Percentiles rank a stretch among this genome's conserved stretches.
These are phyloP conservation scores for Papilio machaon DNA, from an alignment of 1,140 invertebrate species.

Conservation along the genomic window DNA sequence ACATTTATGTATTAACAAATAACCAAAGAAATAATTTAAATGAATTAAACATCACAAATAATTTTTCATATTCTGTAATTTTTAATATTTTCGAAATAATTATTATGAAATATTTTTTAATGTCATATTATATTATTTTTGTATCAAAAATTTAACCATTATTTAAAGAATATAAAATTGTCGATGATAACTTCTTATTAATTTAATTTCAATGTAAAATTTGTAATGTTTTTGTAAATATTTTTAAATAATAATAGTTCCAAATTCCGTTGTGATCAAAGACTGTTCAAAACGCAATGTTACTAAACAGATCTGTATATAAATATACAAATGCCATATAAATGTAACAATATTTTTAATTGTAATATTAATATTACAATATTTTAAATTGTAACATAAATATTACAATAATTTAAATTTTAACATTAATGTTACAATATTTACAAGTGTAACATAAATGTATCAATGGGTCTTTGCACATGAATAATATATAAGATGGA, in stretches of 20 bases:
- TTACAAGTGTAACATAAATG: neutral
- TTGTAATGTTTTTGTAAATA: neutral
- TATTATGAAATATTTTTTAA: neutral
- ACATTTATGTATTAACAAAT: neutral
- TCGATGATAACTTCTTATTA: neutral
- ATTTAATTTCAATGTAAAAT: neutral
- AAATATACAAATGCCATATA: slow-evolving; percentile 12
- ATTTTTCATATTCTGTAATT: neutral
- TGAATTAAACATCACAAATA: neutral
- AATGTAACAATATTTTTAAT: neutral
- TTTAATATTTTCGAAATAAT: neutral
- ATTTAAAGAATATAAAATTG: neutral
- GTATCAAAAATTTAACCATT: neutral
- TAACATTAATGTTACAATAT: neutral
- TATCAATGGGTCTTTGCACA: neutral
- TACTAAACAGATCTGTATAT: slow-evolving; percentile 42
- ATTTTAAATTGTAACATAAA: neutral
- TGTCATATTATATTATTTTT: neutral
- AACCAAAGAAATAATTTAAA: slow-evolving; percentile 6
- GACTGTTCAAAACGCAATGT: slow-evolving; percentile 36
- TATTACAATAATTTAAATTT: neutral
- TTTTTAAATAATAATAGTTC: neutral
- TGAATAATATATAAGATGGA: neutral
- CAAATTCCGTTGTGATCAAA: slow-evolving; percentile 34
- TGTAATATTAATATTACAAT: neutral